Conservation (phyloP, 2,113 vertebrate genomes). For the Rhinolophus sinicus region DNA sequence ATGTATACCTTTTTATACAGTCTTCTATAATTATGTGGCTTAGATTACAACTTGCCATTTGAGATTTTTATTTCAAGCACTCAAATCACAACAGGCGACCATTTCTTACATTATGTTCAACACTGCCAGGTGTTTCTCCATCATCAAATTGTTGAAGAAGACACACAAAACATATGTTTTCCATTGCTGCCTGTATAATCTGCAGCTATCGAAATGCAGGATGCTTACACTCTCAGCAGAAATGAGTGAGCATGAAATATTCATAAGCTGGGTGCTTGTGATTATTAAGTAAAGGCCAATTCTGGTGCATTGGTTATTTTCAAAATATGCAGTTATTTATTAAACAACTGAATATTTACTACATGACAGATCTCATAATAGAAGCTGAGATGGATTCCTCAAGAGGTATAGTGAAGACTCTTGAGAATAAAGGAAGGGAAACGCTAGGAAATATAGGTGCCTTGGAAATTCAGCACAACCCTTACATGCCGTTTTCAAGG, state of each 20-base stretch:
- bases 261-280: slow-evolving; percentile 70
- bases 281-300: slow-evolving; percentile 74
- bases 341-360: slow-evolving; percentile 46
- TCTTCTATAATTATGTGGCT: slow-evolving; percentile 59
- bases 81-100: slow-evolving; percentile 61
- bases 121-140: slow-evolving; percentile 80
- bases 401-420: background rate
- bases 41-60: slow-evolving; percentile 63
- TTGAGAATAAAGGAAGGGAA: background rate
- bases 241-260: slow-evolving; percentile 78
- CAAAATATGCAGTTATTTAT: slow-evolving; percentile 61
- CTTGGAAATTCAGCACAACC: background rate
- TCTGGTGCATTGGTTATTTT: slow-evolving; percentile 39
- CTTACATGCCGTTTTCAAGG: background rate
- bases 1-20: slow-evolving; percentile 52
- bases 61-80: slow-evolving; percentile 76
- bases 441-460: background rate
- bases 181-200: slow-evolving; percentile 71
- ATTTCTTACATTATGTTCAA: slow-evolving; percentile 63
- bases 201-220: slow-evolving; percentile 62
- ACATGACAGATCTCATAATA: background rate
- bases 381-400: background rate
- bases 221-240: slow-evolving; percentile 64
- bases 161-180: slow-evolving; percentile 81
- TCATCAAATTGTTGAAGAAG: slow-evolving; percentile 78